Evolutionary conservation across 2,797 vertebrate genomes (phyloP), one percentile per base, ranked within the genome.

Genomic region (Arnoldichthys spilopterus): DNA sequence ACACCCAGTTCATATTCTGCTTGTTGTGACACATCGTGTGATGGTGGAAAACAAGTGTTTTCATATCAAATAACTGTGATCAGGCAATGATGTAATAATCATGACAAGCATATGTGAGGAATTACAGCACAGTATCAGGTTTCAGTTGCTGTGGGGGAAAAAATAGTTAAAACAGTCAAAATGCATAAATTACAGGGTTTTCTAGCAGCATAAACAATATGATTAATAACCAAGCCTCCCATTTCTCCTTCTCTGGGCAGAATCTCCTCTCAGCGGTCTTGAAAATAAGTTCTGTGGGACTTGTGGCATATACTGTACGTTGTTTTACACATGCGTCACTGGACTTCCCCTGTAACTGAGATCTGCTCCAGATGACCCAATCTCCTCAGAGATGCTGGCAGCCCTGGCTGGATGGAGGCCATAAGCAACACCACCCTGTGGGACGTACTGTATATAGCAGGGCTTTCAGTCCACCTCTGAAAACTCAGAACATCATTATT

Each of bases 321-420:
- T 69, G 24, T 32, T 69, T 28, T 43, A 74, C 74, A 69, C 62
- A 20, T 69, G 45, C 16, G 40, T 79, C 77, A 74, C 7, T 56
- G 62, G 67, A 80, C 72, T 82, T 78, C 61, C 80, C 45, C 2
- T 82, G 73, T 76, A 76, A 84, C 72, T 71, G 53, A 79, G 77
- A 82, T 69, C 54, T 78, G 49, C 47, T 73, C 51, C 78, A 64
- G 59, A 53, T 69, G 69, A 79, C 34, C 72, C 37, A 70, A 54
- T 62, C 56, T 74, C 64, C 54, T 73, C 34, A 20, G 53, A 82
- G 77, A 77, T 59, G 70, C 56, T 61, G 66, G 68, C 56, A 49
- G 80, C 8, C 49, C 24, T 56, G 56, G 56, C 64, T 73, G 75
- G 54, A 68, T 34, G 58, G 7, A 16, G 59, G 71, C 79, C 74